Base-by-base conservation (phyloP, 2,113 vertebrate genomes). In the Malurus alboscapulatus region DNA sequence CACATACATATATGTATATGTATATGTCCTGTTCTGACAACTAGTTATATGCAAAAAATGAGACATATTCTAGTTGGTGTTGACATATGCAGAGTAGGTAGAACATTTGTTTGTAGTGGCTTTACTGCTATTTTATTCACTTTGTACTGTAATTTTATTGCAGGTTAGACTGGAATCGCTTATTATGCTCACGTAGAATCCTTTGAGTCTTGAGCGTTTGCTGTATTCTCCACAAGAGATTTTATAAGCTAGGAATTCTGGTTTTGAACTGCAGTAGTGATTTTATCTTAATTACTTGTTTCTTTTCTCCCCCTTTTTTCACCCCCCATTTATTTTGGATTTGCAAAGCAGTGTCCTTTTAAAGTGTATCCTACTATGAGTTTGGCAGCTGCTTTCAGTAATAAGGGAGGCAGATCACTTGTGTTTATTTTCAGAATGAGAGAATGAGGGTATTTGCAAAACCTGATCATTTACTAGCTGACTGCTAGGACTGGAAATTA, bases 291-390 rank as follows among this genome's bases (percentile, higher is more conserved):
- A 20, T 74, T 63, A 63, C 1, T 44, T 54, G 59, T 30, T 65
- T 18, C 1, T 40, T 44, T 34, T 8, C 2, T 14, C 5, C 10
- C 2, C 1, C 27, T 20, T 48, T 19, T 47, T 6, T 2, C 2
- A 34, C 13, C 7, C 2, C 38, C 13, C 7, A 4, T 61, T 80
- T n/a, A 54, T 81, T 88, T 88, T 69, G 19, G 19, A 50, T 81
- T 90, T 84, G 11, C 29, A 75, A 66, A 47, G n/a, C 36, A 79
- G 5, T 32, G 12, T 77, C 24, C 14, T 92, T 78, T 86, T 45
- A 40, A 85, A 77, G 12, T 65, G 45, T 17, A 58, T 61, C 5
- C 7, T 63, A 55, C 44, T 67, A 40, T 65, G 62, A 71, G 27
- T 2, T 44, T 83, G 34, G 36, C 66, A 79, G 71, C 54, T 89